phyloP scores from a whole-genome alignment of 1,140 invertebrate genomes.

The Psix sp. region DNA sequence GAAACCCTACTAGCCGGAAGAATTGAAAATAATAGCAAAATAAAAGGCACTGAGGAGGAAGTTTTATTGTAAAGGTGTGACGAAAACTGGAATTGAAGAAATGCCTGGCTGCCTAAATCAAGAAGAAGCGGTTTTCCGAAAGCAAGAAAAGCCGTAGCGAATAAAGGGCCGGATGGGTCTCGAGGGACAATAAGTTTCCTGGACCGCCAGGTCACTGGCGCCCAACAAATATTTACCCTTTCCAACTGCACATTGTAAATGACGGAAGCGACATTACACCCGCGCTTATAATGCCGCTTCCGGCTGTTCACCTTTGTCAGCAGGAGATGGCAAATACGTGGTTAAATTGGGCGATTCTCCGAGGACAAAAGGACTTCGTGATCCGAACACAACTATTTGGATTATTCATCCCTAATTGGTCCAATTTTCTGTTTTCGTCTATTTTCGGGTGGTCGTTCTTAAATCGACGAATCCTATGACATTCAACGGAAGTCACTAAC shows the following conservation, averaged over 20 bases:
- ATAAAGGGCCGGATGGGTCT: conserved; percentile 34
- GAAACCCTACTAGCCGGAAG: conserved; percentile 1
- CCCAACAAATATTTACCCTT: conserved; percentile 44
- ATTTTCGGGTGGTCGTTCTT: too few relatives aligned
- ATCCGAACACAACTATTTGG: conserved; percentile 8
- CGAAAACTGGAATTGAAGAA: too few relatives aligned
- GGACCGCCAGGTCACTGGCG: conserved; percentile 22
- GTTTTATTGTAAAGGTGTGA: conserved; percentile 1
- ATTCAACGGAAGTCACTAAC: too few relatives aligned
- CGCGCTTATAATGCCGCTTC: conserved; percentile 35
- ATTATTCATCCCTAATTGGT: conserved; percentile 22
- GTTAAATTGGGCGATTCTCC: conserved; percentile 9
- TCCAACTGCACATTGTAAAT: conserved; percentile 16
- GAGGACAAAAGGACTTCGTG: conserved; percentile 24
- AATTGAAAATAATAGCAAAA: conserved; percentile 6
- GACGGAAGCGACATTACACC: conserved; percentile 35
- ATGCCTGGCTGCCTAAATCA: too few relatives aligned
- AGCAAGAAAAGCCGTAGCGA: conserved; percentile 16
- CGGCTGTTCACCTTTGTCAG: conserved; percentile 37
- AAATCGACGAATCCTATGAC: neutral
- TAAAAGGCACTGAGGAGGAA: conserved; percentile 12
- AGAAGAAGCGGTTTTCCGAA: conserved; percentile 7
- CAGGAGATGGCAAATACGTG: conserved; percentile 7
- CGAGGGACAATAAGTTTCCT: conserved; percentile 24
- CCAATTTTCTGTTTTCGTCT: conserved; percentile 8